Conservation (phyloP, 2,888 invertebrate species). For the Brachypalpus laphriformis region DNA sequence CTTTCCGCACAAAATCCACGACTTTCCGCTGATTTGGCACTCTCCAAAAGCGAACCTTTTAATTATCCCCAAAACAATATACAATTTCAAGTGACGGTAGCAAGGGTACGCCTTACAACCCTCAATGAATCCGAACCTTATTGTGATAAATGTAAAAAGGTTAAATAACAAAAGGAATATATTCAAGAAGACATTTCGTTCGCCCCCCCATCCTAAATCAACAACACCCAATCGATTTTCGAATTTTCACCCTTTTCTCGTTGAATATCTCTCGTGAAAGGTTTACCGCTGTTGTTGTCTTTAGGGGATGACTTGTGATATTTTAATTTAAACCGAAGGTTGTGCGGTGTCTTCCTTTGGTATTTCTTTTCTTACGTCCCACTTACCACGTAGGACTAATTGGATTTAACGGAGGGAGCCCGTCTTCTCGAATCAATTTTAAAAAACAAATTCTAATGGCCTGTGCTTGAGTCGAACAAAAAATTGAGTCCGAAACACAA, state of each 20-base stretch:
- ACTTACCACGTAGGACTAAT: slow-evolving; percentile 25
- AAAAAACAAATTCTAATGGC: slow-evolving; percentile 38
- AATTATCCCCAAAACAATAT: not conserved
- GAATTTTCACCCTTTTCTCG: slow-evolving; percentile 10
- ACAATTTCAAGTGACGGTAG: not conserved
- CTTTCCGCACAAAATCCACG: not conserved
- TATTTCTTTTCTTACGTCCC: not conserved
- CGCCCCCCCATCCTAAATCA: slow-evolving; percentile 7
- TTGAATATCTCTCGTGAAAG: not conserved
- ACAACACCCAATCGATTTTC: slow-evolving; percentile 32
- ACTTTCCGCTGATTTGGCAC: not conserved
- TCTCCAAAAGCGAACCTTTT: not conserved
- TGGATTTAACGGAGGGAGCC: slow-evolving; percentile 14
- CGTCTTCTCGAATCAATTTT: slow-evolving; percentile 18
- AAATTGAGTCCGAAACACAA: slow-evolving; percentile 17
- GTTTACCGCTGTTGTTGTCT: not conserved
- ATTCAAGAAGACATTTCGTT: not conserved
- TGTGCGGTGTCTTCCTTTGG: not conserved
- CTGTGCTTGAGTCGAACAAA: slow-evolving; percentile 1
- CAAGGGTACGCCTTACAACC: not conserved
- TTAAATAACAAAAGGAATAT: not conserved
- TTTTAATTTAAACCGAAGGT: not conserved
- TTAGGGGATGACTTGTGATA: slow-evolving; percentile 5
- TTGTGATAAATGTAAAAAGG: not conserved
- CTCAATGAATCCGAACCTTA: not conserved